Base-by-base conservation (phyloP, 2,888 invertebrate genomes). In the Drosophila setosimentum region DNA sequence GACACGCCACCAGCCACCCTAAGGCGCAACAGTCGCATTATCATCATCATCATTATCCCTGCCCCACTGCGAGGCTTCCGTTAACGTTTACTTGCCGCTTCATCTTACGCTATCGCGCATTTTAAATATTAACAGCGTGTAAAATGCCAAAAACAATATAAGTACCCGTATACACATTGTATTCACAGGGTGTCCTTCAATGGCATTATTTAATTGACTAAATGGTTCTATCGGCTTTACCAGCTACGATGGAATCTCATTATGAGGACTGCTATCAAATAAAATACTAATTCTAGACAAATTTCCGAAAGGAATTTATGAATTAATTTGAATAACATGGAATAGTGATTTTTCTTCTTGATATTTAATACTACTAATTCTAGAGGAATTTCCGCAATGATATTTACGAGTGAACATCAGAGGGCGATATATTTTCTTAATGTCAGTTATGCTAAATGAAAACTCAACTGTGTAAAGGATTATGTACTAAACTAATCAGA, bases 91-190 rank as follows among this genome's bases (percentile, higher is more conserved):
- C 76, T 68, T 68, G 27, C 53, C 68, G 68, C 53, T 54, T 71
- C 72, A 72, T 60, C 68, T 69, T 73, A 51, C 60, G 54, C 45
- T 68, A 73, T 60, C 77, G 81, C 76, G 63, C 76, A 78, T 83
- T 88, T 90, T 79, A 79, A 90, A 90, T 89, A 87, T 87, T 90
- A 81, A 83, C 79, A 78, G 78, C 73, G 74, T 74, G 73, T 77
- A 81, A 86, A 86, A 89, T 81, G 63, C 70, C 73, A 42, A 68
- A 78, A 50, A 62, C 58, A 27, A 73, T 50, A 77, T 63, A 55
- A 55, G 27, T 13, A 55, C 13, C 27, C 35, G 35, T 27, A 55
- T 54, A 51, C 21, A 60, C 54, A 66, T 42, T 37, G 42, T 27
- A 8, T 7, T 18, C 49, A 68, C 64, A 75, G 80, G 71, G 64